Evolutionary conservation across 2,113 vertebrate genomes (phyloP), one percentile per base, ranked within the genome.

Genomic region (Chrysemys picta): DNA sequence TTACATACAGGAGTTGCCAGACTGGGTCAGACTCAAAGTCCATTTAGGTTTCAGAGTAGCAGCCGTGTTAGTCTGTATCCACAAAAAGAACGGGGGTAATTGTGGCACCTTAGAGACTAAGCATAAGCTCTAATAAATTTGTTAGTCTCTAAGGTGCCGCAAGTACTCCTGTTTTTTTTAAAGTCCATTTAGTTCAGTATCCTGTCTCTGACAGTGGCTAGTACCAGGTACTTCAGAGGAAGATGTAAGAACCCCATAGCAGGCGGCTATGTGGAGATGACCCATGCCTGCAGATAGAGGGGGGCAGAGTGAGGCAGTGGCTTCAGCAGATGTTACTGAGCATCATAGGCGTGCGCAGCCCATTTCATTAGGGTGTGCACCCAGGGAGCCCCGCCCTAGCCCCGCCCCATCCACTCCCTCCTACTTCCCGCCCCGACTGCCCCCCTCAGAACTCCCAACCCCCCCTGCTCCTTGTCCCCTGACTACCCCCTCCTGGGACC

Each of bases 201-300:
- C 91, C 42, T 79, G 12, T 54, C 90, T 57, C 72, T n/a, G 86
- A 62, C 94, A 91, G 80, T 95, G 91, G 91, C 82, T 94, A 90
- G 93, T 29, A 95, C 5, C 10, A 83, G 80, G 22, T 80, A 53
- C 62, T 94, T 92, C 50, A 42, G 29, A 56, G 50, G 54, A 92
- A 89, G 29, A 88, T 54, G n/a, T 86, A 95, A 83, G 69, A 8
- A 4, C 72, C 80, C 76, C 1, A 2, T 81, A 79, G 53, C 79
- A 95, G 90, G 84, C 57, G 95, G 91, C 80, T 1, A 1, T 31
- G 31, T 6, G 9, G 16, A 9, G 31, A 69, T 6, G 12, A 59
- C 57, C 57, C 10, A 12, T 10, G n/a, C 13, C 35, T n/a, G 31
- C 31, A 2, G 17, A 69, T 35, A n/a, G 31, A 19, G 29, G 31